A percentile compares a stretch with the other conserved stretches of the same genome.
Conservation (phyloP, 2,888 invertebrate genomes). For the Cetonia aurata region DNA sequence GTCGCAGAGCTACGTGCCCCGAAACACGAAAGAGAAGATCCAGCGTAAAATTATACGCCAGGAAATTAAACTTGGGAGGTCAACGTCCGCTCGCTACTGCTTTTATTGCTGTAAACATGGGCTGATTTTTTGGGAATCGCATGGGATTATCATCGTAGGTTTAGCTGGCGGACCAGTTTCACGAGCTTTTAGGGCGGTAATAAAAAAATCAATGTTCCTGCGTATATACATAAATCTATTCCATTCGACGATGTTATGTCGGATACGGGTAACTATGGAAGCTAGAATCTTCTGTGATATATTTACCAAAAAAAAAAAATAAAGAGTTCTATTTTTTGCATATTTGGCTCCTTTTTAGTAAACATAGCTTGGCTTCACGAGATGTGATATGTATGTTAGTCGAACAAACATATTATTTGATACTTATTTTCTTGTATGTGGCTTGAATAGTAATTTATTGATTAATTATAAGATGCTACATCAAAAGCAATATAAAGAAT, state of each 20-base stretch:
- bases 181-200: not conserved
- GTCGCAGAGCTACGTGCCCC: not conserved
- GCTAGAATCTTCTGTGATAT: conserved; percentile 1
- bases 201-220: conserved; percentile 23
- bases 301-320: conserved; percentile 4
- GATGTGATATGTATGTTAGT: too few species aligned
- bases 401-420: not conserved
- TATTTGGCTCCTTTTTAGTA: not conserved
- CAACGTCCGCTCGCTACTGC: not conserved
- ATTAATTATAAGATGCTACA: too few species aligned
- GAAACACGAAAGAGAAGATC: conserved; percentile 25
- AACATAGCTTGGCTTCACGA: not conserved
- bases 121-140: conserved; percentile 22
- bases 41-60: conserved; percentile 27
- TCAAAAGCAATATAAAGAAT: too few species aligned
- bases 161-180: conserved; percentile 14
- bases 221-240: conserved; percentile 1
- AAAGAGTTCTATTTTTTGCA: not conserved
- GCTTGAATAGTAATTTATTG: too few species aligned
- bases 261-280: conserved; percentile 3
- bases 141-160: conserved; percentile 10
- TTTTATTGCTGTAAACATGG: conserved; percentile 18
- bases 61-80: conserved; percentile 23
- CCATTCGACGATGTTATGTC: not conserved
- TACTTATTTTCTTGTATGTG: too few species aligned